Base-by-base conservation (phyloP, 2,888 invertebrate species). In the Eretmocerus hayati region DNA sequence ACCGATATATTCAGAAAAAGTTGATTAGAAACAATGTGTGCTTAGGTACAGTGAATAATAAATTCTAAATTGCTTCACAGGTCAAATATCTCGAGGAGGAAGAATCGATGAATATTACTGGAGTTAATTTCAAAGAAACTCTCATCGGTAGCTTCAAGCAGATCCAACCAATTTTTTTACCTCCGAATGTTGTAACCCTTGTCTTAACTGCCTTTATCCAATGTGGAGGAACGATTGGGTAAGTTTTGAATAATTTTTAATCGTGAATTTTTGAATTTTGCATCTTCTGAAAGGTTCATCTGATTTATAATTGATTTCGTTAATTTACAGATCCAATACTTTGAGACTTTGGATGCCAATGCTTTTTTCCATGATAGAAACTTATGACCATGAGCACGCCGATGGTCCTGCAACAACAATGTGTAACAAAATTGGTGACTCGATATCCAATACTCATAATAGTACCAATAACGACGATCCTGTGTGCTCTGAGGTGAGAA, bases 281-380 rank as follows among this genome's bases (percentile, higher is more conserved):
- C 3, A 15, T 36, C 19, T 18, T 36, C 19, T 3, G 5, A 18
- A 15, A 36, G 8, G 8, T 4, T 5, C 36, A 19, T 11, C n/a
- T n/a, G n/a, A n/a, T 36, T 15, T 2, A 6, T 5, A 18, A 15
- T 18, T 68, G n/a, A n/a, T n/a, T n/a, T n/a, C n/a, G n/a, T n/a
- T n/a, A n/a, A n/a, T n/a, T n/a, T n/a, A 15, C 69, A 85, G 87
- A 21, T 77, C 87, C 56, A 92, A 91, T 64, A 88, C 90, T 0
- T 74, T 92, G 26, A 83, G 89, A 42, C 77, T 91, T 26, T 92
- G 92, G 91, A 79, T 90, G 63, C 91, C 91, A 0, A 89, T 90
- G 66, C 74, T 92, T 13, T 90, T 90, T 56, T 82, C 86, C 36
- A 84, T 85, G 66, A 81, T 85, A 37, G 64, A 66, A 13, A 72